phyloP scores from a whole-genome alignment of 2,113 vertebrate genomes.

The Mugil cephalus region DNA sequence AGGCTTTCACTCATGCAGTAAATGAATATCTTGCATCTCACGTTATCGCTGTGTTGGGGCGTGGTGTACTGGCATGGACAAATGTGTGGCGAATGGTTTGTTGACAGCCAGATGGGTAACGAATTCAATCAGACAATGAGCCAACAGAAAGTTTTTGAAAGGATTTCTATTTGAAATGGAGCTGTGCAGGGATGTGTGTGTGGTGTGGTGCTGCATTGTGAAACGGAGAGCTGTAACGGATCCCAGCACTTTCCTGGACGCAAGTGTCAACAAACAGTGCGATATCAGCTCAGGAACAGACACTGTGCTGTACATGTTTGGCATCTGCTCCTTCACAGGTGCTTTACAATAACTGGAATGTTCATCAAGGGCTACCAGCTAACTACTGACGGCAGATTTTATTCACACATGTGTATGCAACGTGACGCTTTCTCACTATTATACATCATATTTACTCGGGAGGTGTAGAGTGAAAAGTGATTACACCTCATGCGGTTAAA shows the following conservation, averaged over 20 bases:
- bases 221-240: background rate
- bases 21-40: constrained; percentile 9
- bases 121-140: constrained; percentile 6
- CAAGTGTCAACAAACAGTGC: background rate
- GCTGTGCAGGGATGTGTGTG: background rate
- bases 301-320: background rate
- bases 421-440: background rate
- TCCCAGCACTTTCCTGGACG: background rate
- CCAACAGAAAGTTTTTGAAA: background rate
- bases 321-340: background rate
- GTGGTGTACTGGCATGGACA: background rate
- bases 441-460: background rate
- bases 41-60: background rate
- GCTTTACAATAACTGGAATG: background rate
- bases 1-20: background rate
- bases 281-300: background rate
- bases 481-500: background rate
- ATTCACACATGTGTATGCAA: background rate
- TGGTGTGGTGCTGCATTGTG: background rate
- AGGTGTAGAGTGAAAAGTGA: background rate
- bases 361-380: background rate
- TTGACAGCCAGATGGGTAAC: background rate
- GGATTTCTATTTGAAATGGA: background rate
- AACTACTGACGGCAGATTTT: background rate
- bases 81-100: background rate